Evolutionary conservation across 2,888 invertebrate species (phyloP), one percentile per base, ranked within the genome.

Genomic region (Drepanosiphum platanoidis): DNA sequence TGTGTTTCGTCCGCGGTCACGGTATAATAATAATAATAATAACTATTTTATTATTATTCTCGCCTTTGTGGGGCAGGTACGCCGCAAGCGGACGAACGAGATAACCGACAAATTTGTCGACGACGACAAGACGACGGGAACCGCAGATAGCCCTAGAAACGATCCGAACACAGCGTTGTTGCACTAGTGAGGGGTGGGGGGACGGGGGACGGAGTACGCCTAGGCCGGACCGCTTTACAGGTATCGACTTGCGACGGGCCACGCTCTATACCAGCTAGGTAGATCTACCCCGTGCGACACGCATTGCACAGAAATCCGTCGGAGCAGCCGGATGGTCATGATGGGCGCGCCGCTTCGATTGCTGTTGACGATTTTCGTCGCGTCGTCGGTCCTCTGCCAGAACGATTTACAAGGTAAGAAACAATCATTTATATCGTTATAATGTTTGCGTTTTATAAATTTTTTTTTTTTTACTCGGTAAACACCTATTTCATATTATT

Each of bases 371-470:
- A 30, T 39, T 46, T 32, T 66, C 58, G 68, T 52, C 30, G 13
- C 77, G 32, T 70, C 39, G 39, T 70, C 39, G 39, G 84, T 77
- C 1, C 68, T 77, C 13, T 77, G 68, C 22, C 84, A 84, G 58
- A 84, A 84, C 22, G 84, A 77, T 58, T 58, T 84, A 39, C 84
- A 84, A 84, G 84, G 84, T 84, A 84, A 75, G n/a, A n/a, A n/a
- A n/a, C n/a, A n/a, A n/a, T n/a, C n/a, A n/a, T n/a, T n/a, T n/a
- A n/a, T n/a, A n/a, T n/a, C n/a, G n/a, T n/a, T n/a, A 52, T 22
- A 52, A 22, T 52, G 52, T 52, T 52, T 52, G n/a, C n/a, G n/a
- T n/a, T n/a, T n/a, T n/a, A n/a, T n/a, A n/a, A n/a, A n/a, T n/a
- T n/a, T n/a, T n/a, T n/a, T n/a, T n/a, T n/a, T n/a, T n/a, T n/a